Conservation (phyloP, 2,888 invertebrate species). For the Antheraea assamensis region DNA sequence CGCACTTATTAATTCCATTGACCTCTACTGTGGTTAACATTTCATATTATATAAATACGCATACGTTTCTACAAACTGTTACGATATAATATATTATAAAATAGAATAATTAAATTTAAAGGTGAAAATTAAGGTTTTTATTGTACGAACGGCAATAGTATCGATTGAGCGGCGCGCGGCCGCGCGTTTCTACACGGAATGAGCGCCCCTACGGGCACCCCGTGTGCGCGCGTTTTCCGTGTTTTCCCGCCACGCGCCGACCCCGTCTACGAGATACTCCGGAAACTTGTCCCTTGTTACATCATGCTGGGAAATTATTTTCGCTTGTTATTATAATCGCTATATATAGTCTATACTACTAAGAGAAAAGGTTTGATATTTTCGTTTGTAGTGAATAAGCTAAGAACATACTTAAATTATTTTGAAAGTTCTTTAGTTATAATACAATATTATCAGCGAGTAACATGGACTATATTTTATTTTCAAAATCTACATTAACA, state of each 20-base stretch:
- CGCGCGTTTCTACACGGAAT: slow-evolving; percentile 68
- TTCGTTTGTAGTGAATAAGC: too few species aligned
- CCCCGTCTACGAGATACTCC: slow-evolving; percentile 39
- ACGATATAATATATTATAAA: background rate
- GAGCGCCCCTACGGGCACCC: slow-evolving; percentile 53
- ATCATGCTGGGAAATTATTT: slow-evolving; percentile 46
- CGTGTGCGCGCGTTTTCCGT: slow-evolving; percentile 76
- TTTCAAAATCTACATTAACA: too few species aligned
- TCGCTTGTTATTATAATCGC: slow-evolving; percentile 38
- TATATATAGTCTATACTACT: slow-evolving; percentile 30
- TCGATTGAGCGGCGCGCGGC: slow-evolving; percentile 76
- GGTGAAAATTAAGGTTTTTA: slow-evolving; percentile 14
- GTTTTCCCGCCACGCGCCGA: slow-evolving; percentile 62
- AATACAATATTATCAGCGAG: too few species aligned
- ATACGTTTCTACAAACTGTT: background rate
- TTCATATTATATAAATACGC: background rate
- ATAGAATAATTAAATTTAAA: background rate
- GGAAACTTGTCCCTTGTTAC: slow-evolving; percentile 43
- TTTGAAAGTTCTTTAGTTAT: too few species aligned
- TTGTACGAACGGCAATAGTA: slow-evolving; percentile 45
- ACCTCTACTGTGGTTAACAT: background rate
- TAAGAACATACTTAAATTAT: too few species aligned
- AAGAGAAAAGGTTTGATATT: background rate
- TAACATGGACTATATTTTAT: too few species aligned
- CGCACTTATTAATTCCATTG: slow-evolving; percentile 51